A percentile compares a stretch with the other conserved stretches of the same genome.
Evolutionary conservation across 53 echinoderm and acorn worm genomes (phyloP).

Genomic region (Zoroaster sp.): DNA sequence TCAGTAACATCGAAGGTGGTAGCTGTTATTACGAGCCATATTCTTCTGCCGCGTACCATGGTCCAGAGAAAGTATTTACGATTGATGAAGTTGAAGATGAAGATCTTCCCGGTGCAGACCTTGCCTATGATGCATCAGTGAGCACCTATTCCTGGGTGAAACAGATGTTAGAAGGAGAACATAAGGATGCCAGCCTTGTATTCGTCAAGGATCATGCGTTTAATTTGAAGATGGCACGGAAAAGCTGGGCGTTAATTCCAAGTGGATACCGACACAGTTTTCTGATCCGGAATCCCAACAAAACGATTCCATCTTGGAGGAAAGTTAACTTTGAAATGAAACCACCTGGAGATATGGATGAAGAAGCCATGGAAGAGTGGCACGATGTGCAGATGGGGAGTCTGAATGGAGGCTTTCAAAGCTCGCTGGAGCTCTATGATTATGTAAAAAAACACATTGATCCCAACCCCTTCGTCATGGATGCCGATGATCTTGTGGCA

Average conservation of each 20-base stretch:
- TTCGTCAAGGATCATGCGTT: neutral
- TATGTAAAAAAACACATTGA: neutral
- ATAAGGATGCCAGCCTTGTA: neutral
- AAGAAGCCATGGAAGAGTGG: neutral
- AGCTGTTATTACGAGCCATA: neutral
- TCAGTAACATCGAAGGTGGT: neutral
- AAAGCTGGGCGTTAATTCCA: neutral
- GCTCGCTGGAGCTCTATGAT: neutral
- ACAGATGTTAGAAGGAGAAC: neutral
- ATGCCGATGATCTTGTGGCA: neutral
- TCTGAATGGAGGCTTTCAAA: neutral
- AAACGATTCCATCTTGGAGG: conserved; percentile 2
- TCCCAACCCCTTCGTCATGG: neutral
- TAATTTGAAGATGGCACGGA: neutral
- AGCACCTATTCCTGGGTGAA: neutral
- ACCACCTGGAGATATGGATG: neutral
- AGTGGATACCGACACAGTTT: neutral
- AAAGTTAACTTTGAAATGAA: neutral
- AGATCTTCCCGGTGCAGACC: neutral
- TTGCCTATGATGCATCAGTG: neutral
- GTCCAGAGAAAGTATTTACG: neutral
- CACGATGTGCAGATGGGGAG: neutral
- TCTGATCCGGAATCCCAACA: neutral
- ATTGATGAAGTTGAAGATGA: neutral
- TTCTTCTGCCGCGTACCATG: neutral